Base-by-base conservation (phyloP, 1,140 invertebrate species). In the Epicauta chinensis region DNA sequence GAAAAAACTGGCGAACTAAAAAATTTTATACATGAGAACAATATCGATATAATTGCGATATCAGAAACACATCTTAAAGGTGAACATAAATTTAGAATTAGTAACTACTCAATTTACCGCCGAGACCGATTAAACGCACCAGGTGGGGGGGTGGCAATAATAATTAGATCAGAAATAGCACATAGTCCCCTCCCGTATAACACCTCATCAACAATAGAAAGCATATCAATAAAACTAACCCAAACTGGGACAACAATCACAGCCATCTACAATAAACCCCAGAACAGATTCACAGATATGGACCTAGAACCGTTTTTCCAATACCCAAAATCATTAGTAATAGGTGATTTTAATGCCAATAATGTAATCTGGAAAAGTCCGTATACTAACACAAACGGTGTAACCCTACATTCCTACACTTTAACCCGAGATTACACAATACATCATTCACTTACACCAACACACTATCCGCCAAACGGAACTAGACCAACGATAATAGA, bases 81-180 rank as follows among this genome's bases (percentile, higher is more conserved):
- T n/a, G n/a, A n/a, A n/a, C n/a, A 49, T 15, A 49, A 40, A 29
- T 14, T 49, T 13, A 30, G 29, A 0, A 40, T 49, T 29, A 30
- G 12, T 30, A 40, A 40, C 12, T 49, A 39, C 10, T 38, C 9
- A 12, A 10, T 41, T 10, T 12, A 16, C 1, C 15, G 39, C 3
- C 13, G 7, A 29, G 39, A 41, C n/a, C 16, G 16, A 10, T n/a
- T 23, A 2, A 13, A 23, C 16, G 16, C 1, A 16, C n/a, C 15
- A 16, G 23, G 16, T 2, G 39, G 16, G 11, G 7, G 14, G 7
- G 39, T n/a, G 4, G 3, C 16, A 4, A 1, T 41, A 41, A 41
- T 41, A 6, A 29, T 12, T 9, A 41, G n/a, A 9, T 23, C 16
- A 17, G 23, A 17, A 2, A 29, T n/a, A 3, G 4, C 23, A 3